Base-by-base conservation (phyloP, 2,113 vertebrate genomes). In the Brachirus orientalis region DNA sequence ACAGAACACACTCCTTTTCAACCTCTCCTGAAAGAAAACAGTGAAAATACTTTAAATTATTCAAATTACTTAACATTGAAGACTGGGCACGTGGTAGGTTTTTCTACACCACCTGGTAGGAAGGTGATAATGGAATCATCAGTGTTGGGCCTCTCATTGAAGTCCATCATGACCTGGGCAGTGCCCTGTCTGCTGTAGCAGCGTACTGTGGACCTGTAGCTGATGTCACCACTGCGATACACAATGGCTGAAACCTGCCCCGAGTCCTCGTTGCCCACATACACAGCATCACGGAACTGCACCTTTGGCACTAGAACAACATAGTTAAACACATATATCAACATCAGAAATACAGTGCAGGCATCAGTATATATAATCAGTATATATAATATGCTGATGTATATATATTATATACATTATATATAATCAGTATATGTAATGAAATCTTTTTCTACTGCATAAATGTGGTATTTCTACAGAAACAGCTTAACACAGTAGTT, bases 131-230 rank as follows among this genome's bases (percentile, higher is more conserved):
- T 53, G 20, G 97, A 98, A 28, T 71, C 73, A 5, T 98, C 96
- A 3, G 94, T 99, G 89, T 99, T 99, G 9, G 97, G 96, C 59
- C 96, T 94, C 67, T 99, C 97, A 22, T 90, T 92, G 10, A 98
- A 99, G 90, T 98, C 97, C 93, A 95, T 95, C 95, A 96, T 96
- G 73, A 99, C 97, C 85, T 99, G 95, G 0, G 97, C 97, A 0
- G 96, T 95, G 0, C 93, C 96, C 88, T 99, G 97, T 1, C 96
- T 92, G 17, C 95, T 98, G 66, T 98, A 99, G 72, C 97, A 99
- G 40, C 96, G 94, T 9, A 98, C 95, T 0, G 95, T 96, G 33
- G 96, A 98, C 59, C 76, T 92, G 83, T 93, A 88, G 72, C 37
- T 91, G 73, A 94, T 58, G 59, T 98, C 96, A 0, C 97, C 97